These are phyloP conservation scores for Schmidtea mediterranea DNA, from an alignment of 1,140 invertebrate genomes.

Conservation along the genomic window DNA sequence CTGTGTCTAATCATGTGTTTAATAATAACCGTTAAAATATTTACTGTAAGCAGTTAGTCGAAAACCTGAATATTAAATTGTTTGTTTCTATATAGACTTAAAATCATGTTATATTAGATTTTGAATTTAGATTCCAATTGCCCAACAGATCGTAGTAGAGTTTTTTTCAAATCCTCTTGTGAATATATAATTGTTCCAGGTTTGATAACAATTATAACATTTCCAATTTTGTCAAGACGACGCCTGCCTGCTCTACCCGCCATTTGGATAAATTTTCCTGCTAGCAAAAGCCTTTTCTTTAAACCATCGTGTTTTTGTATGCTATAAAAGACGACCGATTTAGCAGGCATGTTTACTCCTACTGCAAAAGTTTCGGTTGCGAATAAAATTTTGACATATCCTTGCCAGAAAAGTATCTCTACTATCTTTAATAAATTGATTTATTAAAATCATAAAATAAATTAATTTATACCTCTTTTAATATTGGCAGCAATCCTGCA, in stretches of 20 bases:
- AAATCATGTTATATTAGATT: constrained; percentile 73
- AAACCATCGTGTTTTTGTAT: constrained; percentile 66
- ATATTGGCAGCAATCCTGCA: constrained; percentile 74
- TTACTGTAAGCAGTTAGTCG: constrained; percentile 88
- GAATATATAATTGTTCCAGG: constrained; percentile 65
- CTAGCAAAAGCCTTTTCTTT: constrained; percentile 32
- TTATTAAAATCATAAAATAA: no score
- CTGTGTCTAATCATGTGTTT: constrained; percentile 20
- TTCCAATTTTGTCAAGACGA: constrained; percentile 58
- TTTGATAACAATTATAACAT: constrained; percentile 64
- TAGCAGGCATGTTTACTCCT: constrained; percentile 92
- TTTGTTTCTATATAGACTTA: constrained; percentile 49
- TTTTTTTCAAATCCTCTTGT: constrained; percentile 30
- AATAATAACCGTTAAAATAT: constrained; percentile 84
- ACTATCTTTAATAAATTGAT: constrained; percentile 36
- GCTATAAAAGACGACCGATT: constrained; percentile 77
- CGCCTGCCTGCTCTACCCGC: constrained; percentile 74
- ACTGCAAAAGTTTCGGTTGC: constrained; percentile 97
- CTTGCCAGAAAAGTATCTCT: constrained; percentile 73
- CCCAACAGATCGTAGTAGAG: constrained; percentile 37
- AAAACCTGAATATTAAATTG: constrained; percentile 99
- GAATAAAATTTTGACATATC: constrained; percentile 60
- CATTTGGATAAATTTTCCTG: constrained; percentile 40
- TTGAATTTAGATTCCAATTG: constrained; percentile 62
- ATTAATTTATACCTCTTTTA: constrained; percentile 46